These are phyloP conservation scores for Macaria liturata DNA, from an alignment of 2,888 invertebrate species.

Conservation along the genomic window DNA sequence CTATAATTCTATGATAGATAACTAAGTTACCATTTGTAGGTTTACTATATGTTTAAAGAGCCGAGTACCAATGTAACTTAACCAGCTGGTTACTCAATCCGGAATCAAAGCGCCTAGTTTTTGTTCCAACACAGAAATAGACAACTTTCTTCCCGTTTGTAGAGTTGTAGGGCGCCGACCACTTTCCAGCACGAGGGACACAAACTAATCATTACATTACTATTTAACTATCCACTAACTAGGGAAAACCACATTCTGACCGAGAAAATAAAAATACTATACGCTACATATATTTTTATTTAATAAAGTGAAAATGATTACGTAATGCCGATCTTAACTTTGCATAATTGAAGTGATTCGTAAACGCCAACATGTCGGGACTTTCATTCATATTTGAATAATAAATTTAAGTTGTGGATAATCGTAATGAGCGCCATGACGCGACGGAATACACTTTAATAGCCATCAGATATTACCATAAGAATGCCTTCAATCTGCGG, in stretches of 20 bases:
- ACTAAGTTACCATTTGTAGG: too few species aligned
- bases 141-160: conserved; percentile 17
- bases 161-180: conserved; percentile 13
- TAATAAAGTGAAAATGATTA: conserved; percentile 2
- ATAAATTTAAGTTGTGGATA: conserved; percentile 11
- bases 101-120: conserved; percentile 20
- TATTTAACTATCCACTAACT: neutral
- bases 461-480: conserved; percentile 13
- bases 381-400: conserved; percentile 25
- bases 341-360: conserved; percentile 5
- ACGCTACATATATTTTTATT: neutral
- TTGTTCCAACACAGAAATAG: conserved; percentile 15
- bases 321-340: conserved; percentile 7
- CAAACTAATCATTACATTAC: neutral
- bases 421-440: conserved; percentile 9
- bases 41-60: too few species aligned
- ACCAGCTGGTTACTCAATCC: conserved; percentile 5
- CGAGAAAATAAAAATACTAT: neutral
- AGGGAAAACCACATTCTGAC: conserved; percentile 2
- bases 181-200: conserved; percentile 13
- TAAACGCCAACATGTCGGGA: conserved; percentile 8
- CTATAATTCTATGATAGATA: too few species aligned
- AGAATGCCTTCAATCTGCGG: conserved; percentile 18
- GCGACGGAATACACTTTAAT: too few species aligned
- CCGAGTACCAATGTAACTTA: too few species aligned